Conservation (phyloP, 2,113 vertebrate genomes). For the Clarias magur region DNA sequence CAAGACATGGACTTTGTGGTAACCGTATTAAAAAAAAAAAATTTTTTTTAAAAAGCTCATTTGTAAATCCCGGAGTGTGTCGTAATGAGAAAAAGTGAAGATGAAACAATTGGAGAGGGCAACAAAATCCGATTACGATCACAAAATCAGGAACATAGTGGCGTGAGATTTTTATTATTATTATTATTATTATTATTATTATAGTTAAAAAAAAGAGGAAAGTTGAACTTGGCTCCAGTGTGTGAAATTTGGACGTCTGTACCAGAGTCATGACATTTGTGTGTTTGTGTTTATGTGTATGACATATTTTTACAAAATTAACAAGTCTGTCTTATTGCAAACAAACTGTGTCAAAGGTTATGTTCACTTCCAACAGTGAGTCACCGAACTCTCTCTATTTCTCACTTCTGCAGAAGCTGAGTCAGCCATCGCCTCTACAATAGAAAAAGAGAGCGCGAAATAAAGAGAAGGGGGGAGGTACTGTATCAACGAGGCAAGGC, state of each 20-base stretch:
- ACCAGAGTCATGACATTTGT: background rate
- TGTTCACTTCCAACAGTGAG: slow-evolving; percentile 51
- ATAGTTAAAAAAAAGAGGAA: too few species aligned
- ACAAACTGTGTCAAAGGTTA: slow-evolving; percentile 56
- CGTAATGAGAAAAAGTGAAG: background rate
- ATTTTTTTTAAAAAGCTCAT: background rate
- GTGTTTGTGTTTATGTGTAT: background rate
- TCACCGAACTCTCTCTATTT: slow-evolving; percentile 43
- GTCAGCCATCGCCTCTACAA: slow-evolving; percentile 52
- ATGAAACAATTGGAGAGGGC: background rate
- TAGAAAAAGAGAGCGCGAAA: slow-evolving; percentile 4
- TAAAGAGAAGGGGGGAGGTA: background rate
- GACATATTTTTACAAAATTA: slow-evolving; percentile 29
- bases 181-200: background rate
- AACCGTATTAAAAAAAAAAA: background rate
- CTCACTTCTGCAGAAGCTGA: slow-evolving; percentile 46
- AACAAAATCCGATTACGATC: background rate
- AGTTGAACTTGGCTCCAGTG: background rate
- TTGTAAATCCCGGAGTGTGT: background rate
- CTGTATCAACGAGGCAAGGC: background rate
- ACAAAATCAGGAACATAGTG: background rate
- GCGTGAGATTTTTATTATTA: background rate
- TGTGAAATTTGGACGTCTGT: background rate
- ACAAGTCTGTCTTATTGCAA: slow-evolving; percentile 36
- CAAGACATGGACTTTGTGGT: background rate